Base-by-base conservation (phyloP, 2,888 invertebrate genomes). In the Beris chalybata region DNA sequence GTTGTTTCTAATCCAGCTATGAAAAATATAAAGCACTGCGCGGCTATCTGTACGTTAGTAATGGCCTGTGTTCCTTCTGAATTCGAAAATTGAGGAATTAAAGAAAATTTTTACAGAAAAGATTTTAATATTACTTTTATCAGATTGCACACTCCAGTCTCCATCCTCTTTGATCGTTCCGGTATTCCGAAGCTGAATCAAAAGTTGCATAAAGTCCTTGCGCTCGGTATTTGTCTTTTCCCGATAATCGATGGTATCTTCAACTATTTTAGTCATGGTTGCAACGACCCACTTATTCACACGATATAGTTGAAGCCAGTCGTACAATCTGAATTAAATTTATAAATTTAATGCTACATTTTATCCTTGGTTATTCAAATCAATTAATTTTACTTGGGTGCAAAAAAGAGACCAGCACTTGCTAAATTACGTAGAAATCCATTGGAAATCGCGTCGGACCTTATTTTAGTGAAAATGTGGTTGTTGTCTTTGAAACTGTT, bases 1-100 rank as follows among this genome's bases (percentile, higher is more conserved):
- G 82, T 79, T 0, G 82, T 82, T 68, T 83, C 83, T 15, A 78
- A 79, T 0, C 83, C 84, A 9, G 82, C 84, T 2, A 79, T 69
- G 55, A 80, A 82, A 69, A 83, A 82, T 1, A 82, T 55, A 54
- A 80, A 78, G 0, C 76, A 74, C 64, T 82, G 80, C 0, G 81
- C 79, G 0, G 79, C 75, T 12, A 22, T 30, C 31, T 55, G 15
- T 29, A 29, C 31, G 11, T 29, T 55, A 3, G 55, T 15, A 22
- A 55, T 29, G 6, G 44, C 22, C 22, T 22, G 22, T 22, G 22
- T 22, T 22, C 22, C 22, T 22, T 22, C 22, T 22, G 3, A 22
- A 22, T 22, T 22, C 22, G 22, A 22, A 22, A 22, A 22, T 22
- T 22, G 22, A 22, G 22, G 22, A 22, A 22, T 22, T 22, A 22